Base-by-base conservation (phyloP, 2,797 vertebrate species). In the Delichon dasypus region DNA sequence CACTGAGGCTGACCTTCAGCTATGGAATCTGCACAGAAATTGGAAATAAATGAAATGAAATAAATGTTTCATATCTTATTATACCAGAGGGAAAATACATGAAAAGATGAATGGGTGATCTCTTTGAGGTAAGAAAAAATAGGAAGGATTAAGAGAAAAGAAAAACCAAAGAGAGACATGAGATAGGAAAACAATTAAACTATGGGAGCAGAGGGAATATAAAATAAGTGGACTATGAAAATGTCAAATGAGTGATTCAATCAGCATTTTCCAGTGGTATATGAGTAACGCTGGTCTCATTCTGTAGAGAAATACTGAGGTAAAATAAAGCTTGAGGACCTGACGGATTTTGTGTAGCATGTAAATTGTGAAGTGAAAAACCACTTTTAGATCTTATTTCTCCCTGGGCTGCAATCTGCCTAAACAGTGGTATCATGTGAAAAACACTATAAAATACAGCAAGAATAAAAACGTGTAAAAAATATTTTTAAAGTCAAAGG, bases 171-270 rank as follows among this genome's bases (percentile, higher is more conserved):
- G 48, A 76, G 32, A 64, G 7, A 90, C 90, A 91, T 62, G n/a
- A 75, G 58, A 44, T n/a, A 61, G 36, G 62, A 78, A 90, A 94
- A 90, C 21, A 93, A 78, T 77, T 74, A 79, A 78, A 68, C 26
- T 88, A 13, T 51, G 47, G n/a, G 60, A 95, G 11, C 34, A 70
- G 40, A 66, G 42, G 25, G 17, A 9, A 13, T 77, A 67, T 90
- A 81, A 88, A 95, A 42, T 42, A 78, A 88, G 62, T 30, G 15
- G 47, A 47, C 62, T 70, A 75, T 64, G 80, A 84, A 94, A 94
- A 93, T 78, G 47, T 83, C 85, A 85, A 42, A 66, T 50, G n/a
- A 82, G 51, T 72, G 64, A 86, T 87, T 81, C 71, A 54, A 50
- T 89, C 71, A 75, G 26, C 38, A 55, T 55, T 93, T 94, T 94